Percentiles rank a stretch among this genome's conserved stretches.
Conservation (phyloP, 2,888 invertebrate genomes). For the Ryuthela nishihirai region DNA sequence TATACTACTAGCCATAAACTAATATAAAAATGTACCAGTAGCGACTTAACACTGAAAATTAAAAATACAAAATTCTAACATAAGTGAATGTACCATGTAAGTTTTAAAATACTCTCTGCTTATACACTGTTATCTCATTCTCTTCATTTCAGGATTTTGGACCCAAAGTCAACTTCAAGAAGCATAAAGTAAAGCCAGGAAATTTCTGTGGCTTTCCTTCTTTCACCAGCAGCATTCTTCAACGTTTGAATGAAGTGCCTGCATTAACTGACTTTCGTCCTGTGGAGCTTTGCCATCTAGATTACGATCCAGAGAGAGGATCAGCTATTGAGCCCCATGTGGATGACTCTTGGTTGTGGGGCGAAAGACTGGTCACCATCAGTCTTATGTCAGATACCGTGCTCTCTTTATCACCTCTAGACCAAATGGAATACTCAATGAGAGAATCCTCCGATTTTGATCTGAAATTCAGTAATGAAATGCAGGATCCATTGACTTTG, state of each 20-base stretch:
- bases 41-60: no score
- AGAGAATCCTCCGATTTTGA: no score
- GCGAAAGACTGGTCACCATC: constrained; percentile 89
- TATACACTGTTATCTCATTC: neutral
- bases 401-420: constrained; percentile 71
- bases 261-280: constrained; percentile 69
- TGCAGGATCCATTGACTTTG: no score
- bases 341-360: constrained; percentile 99
- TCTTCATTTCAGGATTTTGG: constrained; percentile 74
- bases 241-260: constrained; percentile 62
- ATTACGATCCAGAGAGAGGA: constrained; percentile 80
- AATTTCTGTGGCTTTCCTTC: constrained; percentile 82
- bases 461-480: no score
- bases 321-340: constrained; percentile 97
- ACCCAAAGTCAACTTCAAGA: constrained; percentile 97
- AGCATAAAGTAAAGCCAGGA: constrained; percentile 71
- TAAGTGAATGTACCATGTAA: no score
- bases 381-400: constrained; percentile 78
- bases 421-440: no score
- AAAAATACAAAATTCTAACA: no score
- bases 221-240: constrained; percentile 72
- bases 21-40: no score
- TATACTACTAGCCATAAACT: no score
- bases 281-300: constrained; percentile 93
- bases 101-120: constrained; percentile 1